Evolutionary conservation across 2,113 vertebrate species (phyloP).

Genomic region (Psettodes erumei): DNA sequence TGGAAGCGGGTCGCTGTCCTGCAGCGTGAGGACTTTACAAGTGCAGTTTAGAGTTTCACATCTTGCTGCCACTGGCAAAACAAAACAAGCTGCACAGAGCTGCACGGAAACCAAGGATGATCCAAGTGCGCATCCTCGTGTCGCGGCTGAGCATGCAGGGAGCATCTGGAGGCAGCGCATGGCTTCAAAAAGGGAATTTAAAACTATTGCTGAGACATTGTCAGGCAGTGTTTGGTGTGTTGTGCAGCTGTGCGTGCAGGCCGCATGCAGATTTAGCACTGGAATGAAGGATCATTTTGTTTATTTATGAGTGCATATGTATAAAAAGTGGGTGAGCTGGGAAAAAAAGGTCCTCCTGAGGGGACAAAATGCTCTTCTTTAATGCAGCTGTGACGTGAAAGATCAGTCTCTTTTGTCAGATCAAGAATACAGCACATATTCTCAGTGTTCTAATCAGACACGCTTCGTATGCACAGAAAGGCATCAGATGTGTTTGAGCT

Average conservation of each 20-base stretch:
- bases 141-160: conserved; percentile 11
- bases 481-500: conserved; percentile 17
- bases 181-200: conserved; percentile 8
- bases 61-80: conserved; percentile 36
- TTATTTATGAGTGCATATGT: not conserved
- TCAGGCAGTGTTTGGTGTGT: not conserved
- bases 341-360: too few relatives aligned
- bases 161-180: conserved; percentile 1
- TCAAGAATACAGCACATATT: conserved; percentile 30
- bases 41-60: conserved; percentile 18
- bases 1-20: not conserved
- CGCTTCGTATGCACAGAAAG: not conserved
- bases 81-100: conserved; percentile 36
- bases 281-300: not conserved
- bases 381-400: conserved; percentile 19
- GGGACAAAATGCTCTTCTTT: not conserved
- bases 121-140: conserved; percentile 16
- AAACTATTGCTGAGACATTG: conserved; percentile 10
- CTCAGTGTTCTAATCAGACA: not conserved
- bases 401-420: conserved; percentile 21
- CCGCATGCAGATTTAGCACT: not conserved
- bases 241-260: not conserved
- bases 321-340: not conserved
- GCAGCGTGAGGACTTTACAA: conserved; percentile 10
- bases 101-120: conserved; percentile 24